phyloP scores from a whole-genome alignment of 2,888 invertebrate species.

The Drosophila pseudotakahashii region DNA sequence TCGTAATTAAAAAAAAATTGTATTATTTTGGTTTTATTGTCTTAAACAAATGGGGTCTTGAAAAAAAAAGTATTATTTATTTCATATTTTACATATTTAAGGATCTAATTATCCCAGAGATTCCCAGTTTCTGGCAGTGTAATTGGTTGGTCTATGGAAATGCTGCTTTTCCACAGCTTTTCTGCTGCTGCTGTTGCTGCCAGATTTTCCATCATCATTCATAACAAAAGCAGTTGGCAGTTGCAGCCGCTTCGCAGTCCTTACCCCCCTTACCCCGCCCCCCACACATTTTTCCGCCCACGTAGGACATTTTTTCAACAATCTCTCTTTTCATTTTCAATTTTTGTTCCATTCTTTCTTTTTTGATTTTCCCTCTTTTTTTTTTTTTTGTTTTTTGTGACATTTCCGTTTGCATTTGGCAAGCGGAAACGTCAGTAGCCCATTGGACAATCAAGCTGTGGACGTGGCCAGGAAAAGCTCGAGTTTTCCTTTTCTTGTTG shows the following conservation, averaged over 20 bases:
- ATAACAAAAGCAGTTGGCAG: slow-evolving; percentile 80
- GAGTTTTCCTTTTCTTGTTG: slow-evolving; percentile 30
- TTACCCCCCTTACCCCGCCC: slow-evolving; percentile 1
- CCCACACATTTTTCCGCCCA: slow-evolving; percentile 2
- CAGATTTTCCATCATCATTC: slow-evolving; percentile 79
- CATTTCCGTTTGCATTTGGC: slow-evolving; percentile 79
- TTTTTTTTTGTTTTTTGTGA: slow-evolving; percentile 52
- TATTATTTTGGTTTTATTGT: too few relatives aligned
- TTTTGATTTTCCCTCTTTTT: not conserved
- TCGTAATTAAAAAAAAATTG: too few relatives aligned
- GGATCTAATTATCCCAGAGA: not conserved
- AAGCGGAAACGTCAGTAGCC: slow-evolving; percentile 73
- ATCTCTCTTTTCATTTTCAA: slow-evolving; percentile 33
- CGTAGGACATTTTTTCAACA: slow-evolving; percentile 32
- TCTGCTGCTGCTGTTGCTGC: slow-evolving; percentile 64
- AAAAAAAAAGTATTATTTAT: too few relatives aligned
- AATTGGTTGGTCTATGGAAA: slow-evolving; percentile 35
- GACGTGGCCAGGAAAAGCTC: slow-evolving; percentile 53
- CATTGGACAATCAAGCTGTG: slow-evolving; percentile 70
- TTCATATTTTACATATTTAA: not conserved
- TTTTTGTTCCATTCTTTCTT: slow-evolving; percentile 5
- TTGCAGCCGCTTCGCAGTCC: slow-evolving; percentile 52
- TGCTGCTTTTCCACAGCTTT: slow-evolving; percentile 47
- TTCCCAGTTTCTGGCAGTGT: slow-evolving; percentile 7
- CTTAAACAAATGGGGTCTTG: too few relatives aligned